Conservation (phyloP, 2,888 invertebrate species). For the Opisthograptis luteolata region DNA sequence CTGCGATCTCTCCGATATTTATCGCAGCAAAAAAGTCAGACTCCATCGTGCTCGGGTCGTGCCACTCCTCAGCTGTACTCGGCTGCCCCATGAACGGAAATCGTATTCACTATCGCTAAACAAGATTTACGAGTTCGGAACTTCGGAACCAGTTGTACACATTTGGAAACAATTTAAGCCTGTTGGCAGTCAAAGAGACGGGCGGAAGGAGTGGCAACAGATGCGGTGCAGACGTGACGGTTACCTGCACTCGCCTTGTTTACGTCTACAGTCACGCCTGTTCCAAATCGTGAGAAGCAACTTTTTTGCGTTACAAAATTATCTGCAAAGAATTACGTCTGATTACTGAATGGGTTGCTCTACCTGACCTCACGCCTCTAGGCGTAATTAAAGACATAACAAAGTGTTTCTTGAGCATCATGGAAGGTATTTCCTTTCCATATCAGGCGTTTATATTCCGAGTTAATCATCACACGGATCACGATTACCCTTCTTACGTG, state of each 20-base stretch:
- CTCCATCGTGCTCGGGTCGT: conserved; percentile 44
- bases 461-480: conserved; percentile 58
- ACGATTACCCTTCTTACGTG: conserved; percentile 66
- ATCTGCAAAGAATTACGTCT: conserved; percentile 29
- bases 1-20: conserved; percentile 70
- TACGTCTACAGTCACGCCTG: conserved; percentile 26
- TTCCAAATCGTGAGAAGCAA: conserved; percentile 26
- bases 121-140: conserved; percentile 60
- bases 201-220: conserved; percentile 30
- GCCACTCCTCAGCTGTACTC: conserved; percentile 53
- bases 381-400: conserved; percentile 23
- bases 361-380: conserved; percentile 28
- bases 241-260: conserved; percentile 29
- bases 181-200: conserved; percentile 28
- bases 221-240: conserved; percentile 34
- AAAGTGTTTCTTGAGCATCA: conserved; percentile 36
- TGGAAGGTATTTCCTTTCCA: conserved; percentile 39
- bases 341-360: conserved; percentile 25
- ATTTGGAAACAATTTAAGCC: conserved; percentile 53
- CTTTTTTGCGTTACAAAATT: conserved; percentile 30
- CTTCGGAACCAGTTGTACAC: conserved; percentile 53
- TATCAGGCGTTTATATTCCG: conserved; percentile 45
- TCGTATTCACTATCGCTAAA: conserved; percentile 54
- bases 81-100: conserved; percentile 58
- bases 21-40: conserved; percentile 61